These are phyloP conservation scores for Oscarella lobularis DNA, from an alignment of 37 sponge, comb jelly and placozoan species.

Conservation along the genomic window DNA sequence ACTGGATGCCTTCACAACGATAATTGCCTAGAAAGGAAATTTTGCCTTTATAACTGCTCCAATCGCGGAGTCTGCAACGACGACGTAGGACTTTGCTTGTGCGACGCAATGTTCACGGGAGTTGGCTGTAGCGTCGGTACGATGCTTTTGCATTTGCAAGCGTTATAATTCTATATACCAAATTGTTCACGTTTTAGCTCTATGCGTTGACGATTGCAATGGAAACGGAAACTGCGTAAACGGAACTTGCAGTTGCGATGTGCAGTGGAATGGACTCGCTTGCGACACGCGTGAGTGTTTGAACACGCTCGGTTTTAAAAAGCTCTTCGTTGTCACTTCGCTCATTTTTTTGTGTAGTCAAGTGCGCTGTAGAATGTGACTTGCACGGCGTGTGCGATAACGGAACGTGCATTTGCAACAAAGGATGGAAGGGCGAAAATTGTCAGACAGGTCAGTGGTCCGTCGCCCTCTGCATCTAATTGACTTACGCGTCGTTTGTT, in stretches of 20 bases:
- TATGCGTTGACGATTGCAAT: neutral
- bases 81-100: too few relatives aligned
- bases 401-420: neutral
- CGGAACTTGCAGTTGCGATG: neutral
- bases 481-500: neutral
- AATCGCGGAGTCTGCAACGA: neutral
- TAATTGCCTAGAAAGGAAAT: neutral
- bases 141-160: too few relatives aligned
- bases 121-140: too few relatives aligned
- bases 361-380: neutral
- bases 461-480: neutral
- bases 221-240: neutral
- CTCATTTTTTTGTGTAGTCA: too few relatives aligned
- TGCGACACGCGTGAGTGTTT: neutral
- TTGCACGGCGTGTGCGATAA: neutral
- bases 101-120: too few relatives aligned
- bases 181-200: too few relatives aligned
- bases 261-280: neutral
- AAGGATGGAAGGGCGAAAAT: neutral
- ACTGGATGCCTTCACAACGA: too few relatives aligned
- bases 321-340: too few relatives aligned
- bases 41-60: neutral
- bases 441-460: neutral
- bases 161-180: too few relatives aligned
- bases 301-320: too few relatives aligned